Base-by-base conservation (phyloP, 2,113 vertebrate species). In the Amblyopsis rosae region DNA sequence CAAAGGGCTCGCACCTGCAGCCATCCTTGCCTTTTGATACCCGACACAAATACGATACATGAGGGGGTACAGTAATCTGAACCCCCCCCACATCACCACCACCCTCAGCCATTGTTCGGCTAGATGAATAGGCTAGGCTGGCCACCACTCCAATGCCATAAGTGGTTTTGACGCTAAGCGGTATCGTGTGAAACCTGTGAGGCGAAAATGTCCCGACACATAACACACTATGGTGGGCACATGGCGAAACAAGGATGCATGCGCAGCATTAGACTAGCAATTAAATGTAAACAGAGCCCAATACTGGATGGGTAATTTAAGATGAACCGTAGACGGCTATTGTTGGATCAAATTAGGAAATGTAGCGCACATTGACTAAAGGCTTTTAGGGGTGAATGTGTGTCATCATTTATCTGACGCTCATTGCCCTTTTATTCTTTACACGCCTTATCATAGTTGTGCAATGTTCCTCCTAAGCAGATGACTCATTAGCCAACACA, bases 1-100 rank as follows among this genome's bases (percentile, higher is more conserved):
- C 33, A 63, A 69, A 69, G 0, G 0, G 10, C 56, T 67, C 55
- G 12, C 73, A 80, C 68, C 73, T 70, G 59, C 53, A 70, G 59
- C 9, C 13, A 35, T 48, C 35, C 69, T 74, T 19, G 53, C 69
- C 33, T 48, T 19, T 33, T 55, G 12, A 55, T 58, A 69, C 60
- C 49, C 55, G 7, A 48, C 55, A 26, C 67, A 17, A 59, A 76
- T 62, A 64, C 4, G 50, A 75, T 17, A 6, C 47, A 3, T 8
- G 48, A 63, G 7, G 35, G 35, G 0, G 62, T 26, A 26, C 26
- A 26, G 26, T 26, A 26, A 26, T 26, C 26, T 26, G 26, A 26
- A 26, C 26, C 26, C 26, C 26, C 26, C 50, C 65, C 64, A 16
- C 15, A 16, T 5, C 50, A 9, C 49, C 59, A 58, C 72, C 16